Percentiles rank a stretch among this genome's conserved stretches.
These are phyloP conservation scores for Pyrocephalus nanus DNA, from an alignment of 2,797 vertebrate species.

Conservation along the genomic window DNA sequence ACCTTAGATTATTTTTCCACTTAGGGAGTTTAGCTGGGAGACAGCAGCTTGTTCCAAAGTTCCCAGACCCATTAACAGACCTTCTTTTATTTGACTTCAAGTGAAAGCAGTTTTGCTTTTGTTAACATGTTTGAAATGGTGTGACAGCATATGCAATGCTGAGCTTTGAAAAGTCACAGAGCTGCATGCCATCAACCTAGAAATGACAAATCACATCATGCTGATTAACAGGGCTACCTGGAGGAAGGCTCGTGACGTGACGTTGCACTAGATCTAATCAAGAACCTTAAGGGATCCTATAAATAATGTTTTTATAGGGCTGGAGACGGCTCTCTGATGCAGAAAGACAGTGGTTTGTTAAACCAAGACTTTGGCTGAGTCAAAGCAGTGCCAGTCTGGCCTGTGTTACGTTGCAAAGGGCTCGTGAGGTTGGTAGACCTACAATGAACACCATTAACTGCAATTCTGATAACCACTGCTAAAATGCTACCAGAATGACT, in stretches of 20 bases:
- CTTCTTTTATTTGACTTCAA: not conserved
- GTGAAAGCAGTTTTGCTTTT: conserved; percentile 9
- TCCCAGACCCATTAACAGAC: not conserved
- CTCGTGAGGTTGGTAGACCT: not conserved
- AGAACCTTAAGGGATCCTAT: not conserved
- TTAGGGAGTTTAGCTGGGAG: not conserved
- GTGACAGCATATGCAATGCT: not conserved
- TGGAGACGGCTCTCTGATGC: not conserved
- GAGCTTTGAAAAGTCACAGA: conserved; percentile 13
- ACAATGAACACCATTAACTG: not conserved
- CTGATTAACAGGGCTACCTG: not conserved
- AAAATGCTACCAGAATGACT: not conserved
- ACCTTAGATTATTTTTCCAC: not conserved
- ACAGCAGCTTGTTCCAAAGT: not conserved
- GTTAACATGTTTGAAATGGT: not conserved
- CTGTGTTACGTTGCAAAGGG: not conserved
- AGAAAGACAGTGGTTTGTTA: not conserved
- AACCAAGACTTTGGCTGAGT: not conserved
- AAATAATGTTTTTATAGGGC: not conserved
- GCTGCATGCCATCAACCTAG: conserved; percentile 9
- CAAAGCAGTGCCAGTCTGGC: not conserved
- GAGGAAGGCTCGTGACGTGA: not conserved
- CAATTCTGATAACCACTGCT: not conserved
- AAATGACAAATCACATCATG: conserved; percentile 28
- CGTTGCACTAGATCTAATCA: not conserved